phyloP scores from a whole-genome alignment of 1,140 invertebrate species.

The Panulirus ornatus region DNA sequence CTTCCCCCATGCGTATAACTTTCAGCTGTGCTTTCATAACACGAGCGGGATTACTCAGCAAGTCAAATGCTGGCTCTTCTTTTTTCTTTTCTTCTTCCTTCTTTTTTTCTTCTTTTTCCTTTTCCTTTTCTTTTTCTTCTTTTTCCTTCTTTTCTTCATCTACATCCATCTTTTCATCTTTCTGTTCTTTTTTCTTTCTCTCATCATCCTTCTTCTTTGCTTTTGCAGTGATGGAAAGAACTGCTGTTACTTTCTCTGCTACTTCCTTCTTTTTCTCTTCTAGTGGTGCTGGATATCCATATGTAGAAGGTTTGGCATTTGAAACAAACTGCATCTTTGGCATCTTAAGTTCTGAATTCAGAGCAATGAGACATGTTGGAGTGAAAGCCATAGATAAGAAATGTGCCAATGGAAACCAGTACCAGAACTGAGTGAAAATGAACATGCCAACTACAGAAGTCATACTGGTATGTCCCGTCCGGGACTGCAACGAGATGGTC shows the following conservation, averaged over 20 bases:
- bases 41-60: conserved; percentile 95
- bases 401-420: conserved; percentile 99
- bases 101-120: conserved; percentile 81
- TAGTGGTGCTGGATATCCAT: conserved; percentile 96
- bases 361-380: conserved; percentile 95
- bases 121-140: conserved; percentile 77
- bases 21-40: conserved; percentile 96
- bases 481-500: conserved; percentile 95
- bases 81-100: conserved; percentile 84
- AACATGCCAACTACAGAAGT: conserved; percentile 97
- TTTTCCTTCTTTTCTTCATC: conserved; percentile 79
- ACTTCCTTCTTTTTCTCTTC: conserved; percentile 84
- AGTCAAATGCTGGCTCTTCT: conserved; percentile 90
- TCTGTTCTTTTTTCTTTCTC: conserved; percentile 82
- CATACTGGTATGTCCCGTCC: conserved; percentile 98
- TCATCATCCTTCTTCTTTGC: conserved; percentile 86
- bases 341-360: conserved; percentile 94
- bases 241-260: conserved; percentile 91
- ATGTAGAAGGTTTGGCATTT: conserved; percentile 95
- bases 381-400: conserved; percentile 97
- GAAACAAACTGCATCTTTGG: conserved; percentile 86
- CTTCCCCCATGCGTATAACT: conserved; percentile 89
- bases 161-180: conserved; percentile 79
- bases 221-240: conserved; percentile 96
- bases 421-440: conserved; percentile 99